These are phyloP conservation scores for Craterocephalus amniculus DNA, from an alignment of 2,797 vertebrate species.

Conservation along the genomic window DNA sequence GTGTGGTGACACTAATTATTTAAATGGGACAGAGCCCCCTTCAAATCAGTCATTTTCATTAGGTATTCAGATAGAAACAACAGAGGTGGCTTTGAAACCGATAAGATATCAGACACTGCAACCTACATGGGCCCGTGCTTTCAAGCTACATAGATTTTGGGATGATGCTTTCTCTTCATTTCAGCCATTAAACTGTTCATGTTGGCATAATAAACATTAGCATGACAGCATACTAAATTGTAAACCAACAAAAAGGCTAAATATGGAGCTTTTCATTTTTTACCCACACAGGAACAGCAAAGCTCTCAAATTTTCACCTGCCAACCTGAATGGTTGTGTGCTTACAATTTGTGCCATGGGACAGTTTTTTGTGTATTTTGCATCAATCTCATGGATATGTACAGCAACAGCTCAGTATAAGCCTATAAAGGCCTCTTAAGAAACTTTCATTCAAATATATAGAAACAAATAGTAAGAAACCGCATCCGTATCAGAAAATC, in stretches of 20 bases:
- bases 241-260: background rate
- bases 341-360: background rate
- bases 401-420: background rate
- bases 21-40: background rate
- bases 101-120: no score
- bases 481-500: no score
- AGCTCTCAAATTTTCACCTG: no score
- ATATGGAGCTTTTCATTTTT: no score
- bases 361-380: background rate
- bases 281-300: no score
- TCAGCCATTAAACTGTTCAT: constrained; percentile 1
- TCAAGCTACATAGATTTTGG: background rate
- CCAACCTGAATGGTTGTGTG: background rate
- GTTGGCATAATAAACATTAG: background rate
- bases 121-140: no score
- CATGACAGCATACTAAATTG: background rate
- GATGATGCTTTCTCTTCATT: background rate
- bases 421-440: background rate
- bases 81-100: no score
- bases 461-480: background rate
- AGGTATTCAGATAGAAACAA: background rate
- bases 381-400: background rate
- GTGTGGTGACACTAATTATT: no score
- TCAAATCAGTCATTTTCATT: background rate
- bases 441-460: background rate